Evolutionary conservation across 1,140 invertebrate species (phyloP).

Genomic region (Atta texana): DNA sequence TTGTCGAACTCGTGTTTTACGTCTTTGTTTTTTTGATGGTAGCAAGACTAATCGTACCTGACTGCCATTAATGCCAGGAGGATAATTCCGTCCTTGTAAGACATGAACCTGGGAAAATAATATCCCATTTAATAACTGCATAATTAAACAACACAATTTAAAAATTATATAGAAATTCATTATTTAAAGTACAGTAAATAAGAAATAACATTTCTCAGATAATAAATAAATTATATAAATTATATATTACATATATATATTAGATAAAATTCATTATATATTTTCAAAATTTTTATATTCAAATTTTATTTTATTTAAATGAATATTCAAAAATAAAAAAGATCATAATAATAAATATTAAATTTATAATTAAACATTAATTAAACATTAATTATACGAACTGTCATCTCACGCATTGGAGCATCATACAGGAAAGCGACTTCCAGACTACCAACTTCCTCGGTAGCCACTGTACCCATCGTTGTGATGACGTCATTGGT

Average conservation of each 20-base stretch:
- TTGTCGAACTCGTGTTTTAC: slow-evolving; percentile 95
- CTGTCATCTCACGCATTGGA: slow-evolving; percentile 95
- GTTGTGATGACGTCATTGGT: slow-evolving; percentile 81
- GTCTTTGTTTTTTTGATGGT: slow-evolving; percentile 96
- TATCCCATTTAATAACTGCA: neutral
- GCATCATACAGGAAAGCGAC: slow-evolving; percentile 96
- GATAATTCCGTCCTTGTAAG: slow-evolving; percentile 94
- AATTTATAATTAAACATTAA: neutral
- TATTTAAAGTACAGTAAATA: neutral
- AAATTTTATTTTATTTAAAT: neutral
- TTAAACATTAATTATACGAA: slow-evolving; percentile 75
- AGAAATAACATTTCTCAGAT: neutral
- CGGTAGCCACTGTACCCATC: slow-evolving; percentile 75
- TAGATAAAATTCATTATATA: neutral
- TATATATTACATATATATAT: neutral
- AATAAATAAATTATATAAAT: neutral
- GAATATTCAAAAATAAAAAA: neutral
- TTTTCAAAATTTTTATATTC: neutral
- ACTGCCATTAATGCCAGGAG: slow-evolving; percentile 90
- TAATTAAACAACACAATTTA: neutral
- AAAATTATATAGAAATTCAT: neutral
- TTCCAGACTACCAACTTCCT: slow-evolving; percentile 92
- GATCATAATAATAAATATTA: neutral
- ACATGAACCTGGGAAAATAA: slow-evolving; percentile 88
- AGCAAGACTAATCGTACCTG: slow-evolving; percentile 95